These are phyloP conservation scores for Cladorhizidae sp. DNA, from an alignment of 37 sponge, comb jelly and placozoan species.

Conservation along the genomic window DNA sequence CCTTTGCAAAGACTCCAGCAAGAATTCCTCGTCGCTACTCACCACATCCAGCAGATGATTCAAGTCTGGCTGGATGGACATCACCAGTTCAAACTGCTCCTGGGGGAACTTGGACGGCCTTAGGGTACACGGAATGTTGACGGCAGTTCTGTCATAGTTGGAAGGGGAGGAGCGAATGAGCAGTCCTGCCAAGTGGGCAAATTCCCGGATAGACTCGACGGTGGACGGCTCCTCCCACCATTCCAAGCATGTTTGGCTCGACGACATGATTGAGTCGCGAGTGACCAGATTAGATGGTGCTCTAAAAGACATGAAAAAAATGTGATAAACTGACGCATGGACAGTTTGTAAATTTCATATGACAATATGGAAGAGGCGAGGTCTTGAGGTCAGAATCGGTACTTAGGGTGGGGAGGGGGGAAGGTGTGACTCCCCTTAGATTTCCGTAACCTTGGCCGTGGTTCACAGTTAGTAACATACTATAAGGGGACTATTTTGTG, in stretches of 20 bases:
- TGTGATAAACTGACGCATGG: too few relatives aligned
- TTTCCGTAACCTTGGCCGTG: too few relatives aligned
- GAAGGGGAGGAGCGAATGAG: background rate
- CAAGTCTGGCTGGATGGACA: constrained; percentile 25
- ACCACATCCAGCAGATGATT: constrained; percentile 48
- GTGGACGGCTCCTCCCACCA: constrained; percentile 9
- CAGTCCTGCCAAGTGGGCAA: constrained; percentile 4
- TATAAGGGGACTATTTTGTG: too few relatives aligned
- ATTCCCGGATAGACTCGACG: constrained; percentile 10
- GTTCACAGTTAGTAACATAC: too few relatives aligned
- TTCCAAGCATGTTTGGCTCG: too few relatives aligned
- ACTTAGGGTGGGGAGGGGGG: too few relatives aligned
- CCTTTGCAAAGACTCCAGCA: constrained; percentile 12
- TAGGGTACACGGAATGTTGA: constrained; percentile 27
- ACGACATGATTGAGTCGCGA: too few relatives aligned
- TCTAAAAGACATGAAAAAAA: too few relatives aligned
- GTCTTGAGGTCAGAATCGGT: too few relatives aligned
- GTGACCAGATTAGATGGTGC: background rate
- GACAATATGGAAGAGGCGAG: too few relatives aligned
- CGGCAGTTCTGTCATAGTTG: background rate
- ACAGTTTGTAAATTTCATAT: background rate
- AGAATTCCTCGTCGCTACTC: constrained; percentile 47
- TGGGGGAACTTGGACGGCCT: constrained; percentile 50
- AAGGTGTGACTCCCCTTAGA: too few relatives aligned
- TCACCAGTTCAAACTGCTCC: constrained; percentile 36